These are phyloP conservation scores for Volucella inflata DNA, from an alignment of 2,888 invertebrate genomes.

Conservation along the genomic window DNA sequence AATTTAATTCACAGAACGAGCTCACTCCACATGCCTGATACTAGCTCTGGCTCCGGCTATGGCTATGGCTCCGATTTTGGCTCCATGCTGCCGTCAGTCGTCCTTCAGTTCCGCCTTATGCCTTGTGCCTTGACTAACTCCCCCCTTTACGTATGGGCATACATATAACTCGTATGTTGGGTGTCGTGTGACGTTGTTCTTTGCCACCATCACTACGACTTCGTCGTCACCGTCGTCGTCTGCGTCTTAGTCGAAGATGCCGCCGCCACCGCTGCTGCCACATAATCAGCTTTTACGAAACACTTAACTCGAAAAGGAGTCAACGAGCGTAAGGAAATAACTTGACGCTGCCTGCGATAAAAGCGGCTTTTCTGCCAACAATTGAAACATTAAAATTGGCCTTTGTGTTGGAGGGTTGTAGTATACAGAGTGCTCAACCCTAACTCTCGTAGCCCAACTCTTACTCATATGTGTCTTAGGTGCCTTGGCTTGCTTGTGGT, in stretches of 20 bases:
- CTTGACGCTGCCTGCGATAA: constrained; percentile 76
- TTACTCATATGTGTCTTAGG: constrained; percentile 37
- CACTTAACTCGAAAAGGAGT: constrained; percentile 78
- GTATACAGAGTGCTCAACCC: neutral
- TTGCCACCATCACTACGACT: constrained; percentile 16
- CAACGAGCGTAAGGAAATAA: constrained; percentile 78
- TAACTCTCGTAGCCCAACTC: too few relatives aligned
- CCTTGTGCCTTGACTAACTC: constrained; percentile 36
- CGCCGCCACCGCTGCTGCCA: constrained; percentile 69
- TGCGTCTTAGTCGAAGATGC: constrained; percentile 30
- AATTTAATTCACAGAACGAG: constrained; percentile 73
- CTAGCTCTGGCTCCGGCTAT: too few relatives aligned
- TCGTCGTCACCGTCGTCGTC: constrained; percentile 30
- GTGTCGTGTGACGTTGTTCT: constrained; percentile 57
- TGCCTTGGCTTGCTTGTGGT: neutral
- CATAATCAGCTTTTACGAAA: constrained; percentile 78
- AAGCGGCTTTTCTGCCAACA: constrained; percentile 76
- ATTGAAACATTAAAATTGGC: constrained; percentile 76
- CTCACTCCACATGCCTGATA: constrained; percentile 65
- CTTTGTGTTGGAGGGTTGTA: constrained; percentile 66
- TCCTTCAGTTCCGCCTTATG: constrained; percentile 54
- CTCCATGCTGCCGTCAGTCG: constrained; percentile 71
- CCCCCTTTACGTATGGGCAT: constrained; percentile 38
- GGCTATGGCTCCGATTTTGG: constrained; percentile 9
- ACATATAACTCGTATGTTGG: constrained; percentile 39